Evolutionary conservation across 2,113 vertebrate genomes (phyloP).

Genomic region (Seriola quinqueradiata): DNA sequence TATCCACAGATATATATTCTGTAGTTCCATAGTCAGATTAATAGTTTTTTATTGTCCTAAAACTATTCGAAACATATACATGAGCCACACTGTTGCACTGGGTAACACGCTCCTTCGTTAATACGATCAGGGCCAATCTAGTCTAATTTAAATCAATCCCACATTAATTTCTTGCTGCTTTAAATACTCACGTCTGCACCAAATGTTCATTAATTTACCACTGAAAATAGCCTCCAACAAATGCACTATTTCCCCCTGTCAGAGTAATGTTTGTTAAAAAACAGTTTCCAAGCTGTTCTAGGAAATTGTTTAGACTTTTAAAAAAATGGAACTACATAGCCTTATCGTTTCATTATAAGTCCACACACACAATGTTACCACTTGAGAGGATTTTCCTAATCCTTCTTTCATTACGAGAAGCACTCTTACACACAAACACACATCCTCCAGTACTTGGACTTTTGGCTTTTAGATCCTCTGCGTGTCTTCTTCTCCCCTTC

Average conservation of each 20-base stretch:
- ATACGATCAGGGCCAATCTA: no score
- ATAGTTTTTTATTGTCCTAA: not conserved
- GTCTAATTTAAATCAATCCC: not conserved
- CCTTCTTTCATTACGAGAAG: not conserved
- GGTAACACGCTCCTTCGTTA: not conserved
- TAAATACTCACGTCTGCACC: not conserved
- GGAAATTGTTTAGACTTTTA: not conserved
- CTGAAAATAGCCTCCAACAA: not conserved
- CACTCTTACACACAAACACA: not conserved
- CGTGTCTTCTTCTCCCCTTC: conserved; percentile 16
- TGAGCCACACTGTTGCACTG: not conserved
- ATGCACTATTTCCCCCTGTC: not conserved
- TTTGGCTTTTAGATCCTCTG: conserved; percentile 25
- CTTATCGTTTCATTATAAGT: not conserved
- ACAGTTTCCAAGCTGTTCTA: not conserved
- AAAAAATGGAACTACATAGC: not conserved
- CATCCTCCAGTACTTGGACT: conserved; percentile 8
- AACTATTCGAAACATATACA: no score
- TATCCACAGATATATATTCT: no score
- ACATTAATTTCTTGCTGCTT: not conserved
- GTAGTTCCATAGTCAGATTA: not conserved
- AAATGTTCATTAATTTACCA: not conserved
- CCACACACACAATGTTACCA: not conserved
- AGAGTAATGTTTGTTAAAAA: not conserved
- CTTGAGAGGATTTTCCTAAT: not conserved